Percentiles rank a stretch among this genome's conserved stretches.
Evolutionary conservation across 2,113 vertebrate species (phyloP).

Genomic region (Gallinago undulata): DNA sequence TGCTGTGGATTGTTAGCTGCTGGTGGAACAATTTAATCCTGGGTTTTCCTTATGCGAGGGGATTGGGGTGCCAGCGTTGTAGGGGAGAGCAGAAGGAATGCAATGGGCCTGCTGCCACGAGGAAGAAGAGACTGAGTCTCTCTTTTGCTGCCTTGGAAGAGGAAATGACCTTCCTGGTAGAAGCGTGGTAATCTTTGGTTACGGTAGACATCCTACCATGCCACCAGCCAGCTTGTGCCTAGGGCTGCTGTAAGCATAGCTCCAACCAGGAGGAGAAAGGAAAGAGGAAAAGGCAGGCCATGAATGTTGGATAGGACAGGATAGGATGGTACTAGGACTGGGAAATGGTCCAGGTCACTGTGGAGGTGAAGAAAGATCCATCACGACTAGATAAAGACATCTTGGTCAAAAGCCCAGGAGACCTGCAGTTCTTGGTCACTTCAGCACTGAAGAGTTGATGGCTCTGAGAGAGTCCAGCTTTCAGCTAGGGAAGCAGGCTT

Average conservation of each 20-base stretch:
- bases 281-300: neutral
- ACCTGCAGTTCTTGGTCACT: rapidly evolving
- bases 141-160: neutral
- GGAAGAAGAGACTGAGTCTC: neutral
- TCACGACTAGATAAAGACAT: neutral
- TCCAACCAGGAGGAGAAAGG: neutral
- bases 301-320: rapidly evolving
- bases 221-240: neutral
- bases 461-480: neutral
- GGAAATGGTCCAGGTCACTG: neutral
- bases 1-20: slow-evolving; percentile 17
- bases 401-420: neutral
- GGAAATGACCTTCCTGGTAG: neutral
- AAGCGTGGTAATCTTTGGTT: neutral
- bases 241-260: neutral
- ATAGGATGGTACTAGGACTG: neutral
- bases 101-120: neutral
- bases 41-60: neutral
- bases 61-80: neutral
- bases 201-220: neutral
- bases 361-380: neutral
- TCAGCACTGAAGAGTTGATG: neutral
- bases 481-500: neutral
- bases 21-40: slow-evolving; percentile 14
- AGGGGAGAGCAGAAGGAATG: neutral